Conservation (phyloP, 2,797 vertebrate genomes). For the Acanthurus tractus region DNA sequence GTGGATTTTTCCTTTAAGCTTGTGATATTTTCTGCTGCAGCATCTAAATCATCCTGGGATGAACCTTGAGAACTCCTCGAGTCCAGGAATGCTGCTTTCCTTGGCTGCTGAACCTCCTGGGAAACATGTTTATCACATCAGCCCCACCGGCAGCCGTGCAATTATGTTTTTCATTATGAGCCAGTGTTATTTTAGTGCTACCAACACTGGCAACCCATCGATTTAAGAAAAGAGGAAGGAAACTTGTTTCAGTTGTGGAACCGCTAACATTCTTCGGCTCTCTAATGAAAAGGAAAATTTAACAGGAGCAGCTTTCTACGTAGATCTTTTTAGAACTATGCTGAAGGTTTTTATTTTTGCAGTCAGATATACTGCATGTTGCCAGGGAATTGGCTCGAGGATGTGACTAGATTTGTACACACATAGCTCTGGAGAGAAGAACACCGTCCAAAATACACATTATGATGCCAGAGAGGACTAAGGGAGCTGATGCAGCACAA, state of each 20-base stretch:
- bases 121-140: constrained; percentile 47
- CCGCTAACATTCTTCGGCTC: constrained; percentile 23
- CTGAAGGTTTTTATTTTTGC: constrained; percentile 42
- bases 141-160: constrained; percentile 21
- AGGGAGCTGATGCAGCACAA: constrained; percentile 71
- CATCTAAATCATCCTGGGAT: constrained; percentile 54
- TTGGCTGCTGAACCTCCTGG: constrained; percentile 48
- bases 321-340: constrained; percentile 38
- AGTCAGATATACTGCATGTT: constrained; percentile 24
- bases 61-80: constrained; percentile 47
- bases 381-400: constrained; percentile 14
- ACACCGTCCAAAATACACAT: constrained; percentile 68
- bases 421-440: constrained; percentile 24
- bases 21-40: constrained; percentile 45
- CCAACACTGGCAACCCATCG: constrained; percentile 9
- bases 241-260: constrained; percentile 29
- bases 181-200: constrained; percentile 42
- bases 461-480: constrained; percentile 43
- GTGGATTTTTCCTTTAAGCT: constrained; percentile 39
- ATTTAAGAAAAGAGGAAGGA: constrained; percentile 50
- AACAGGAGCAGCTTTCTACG: constrained; percentile 18
- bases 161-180: constrained; percentile 48
- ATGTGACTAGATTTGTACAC: constrained; percentile 42
- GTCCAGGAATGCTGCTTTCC: constrained; percentile 51
- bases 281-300: constrained; percentile 38